Evolutionary conservation across 2,888 invertebrate genomes (phyloP).

Genomic region (Dicranocentrus wangi): DNA sequence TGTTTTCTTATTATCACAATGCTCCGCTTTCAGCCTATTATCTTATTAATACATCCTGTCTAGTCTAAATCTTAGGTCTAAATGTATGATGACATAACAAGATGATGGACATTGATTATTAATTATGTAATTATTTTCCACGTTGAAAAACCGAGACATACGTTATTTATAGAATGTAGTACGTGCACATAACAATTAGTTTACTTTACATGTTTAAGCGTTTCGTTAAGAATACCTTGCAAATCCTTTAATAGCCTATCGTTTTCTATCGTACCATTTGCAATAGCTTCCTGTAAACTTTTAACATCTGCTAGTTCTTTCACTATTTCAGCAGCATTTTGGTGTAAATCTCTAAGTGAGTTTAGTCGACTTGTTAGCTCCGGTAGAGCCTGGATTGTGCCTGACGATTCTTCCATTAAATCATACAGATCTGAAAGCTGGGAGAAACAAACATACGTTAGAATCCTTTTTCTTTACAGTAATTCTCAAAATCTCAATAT

Average conservation of each 20-base stretch:
- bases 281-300: conserved; percentile 71
- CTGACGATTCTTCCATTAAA: conserved; percentile 89
- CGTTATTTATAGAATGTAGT: too few relatives aligned
- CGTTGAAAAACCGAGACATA: too few relatives aligned
- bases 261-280: conserved; percentile 70
- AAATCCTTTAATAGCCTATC: conserved; percentile 69
- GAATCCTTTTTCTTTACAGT: too few relatives aligned
- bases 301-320: conserved; percentile 69
- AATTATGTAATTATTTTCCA: too few relatives aligned
- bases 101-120: too few relatives aligned
- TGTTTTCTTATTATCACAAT: too few relatives aligned
- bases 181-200: too few relatives aligned
- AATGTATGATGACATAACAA: too few relatives aligned
- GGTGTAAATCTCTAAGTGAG: conserved; percentile 89
- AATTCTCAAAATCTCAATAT: neutral
- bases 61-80: too few relatives aligned
- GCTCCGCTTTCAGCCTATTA: too few relatives aligned
- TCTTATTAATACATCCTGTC: too few relatives aligned
- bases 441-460: conserved; percentile 73
- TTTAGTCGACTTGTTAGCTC: conserved; percentile 88
- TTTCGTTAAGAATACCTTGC: conserved; percentile 60
- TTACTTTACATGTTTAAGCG: conserved; percentile 54
- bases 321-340: conserved; percentile 74
- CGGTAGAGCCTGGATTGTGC: conserved; percentile 85
- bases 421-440: conserved; percentile 90